These are phyloP conservation scores for Colletes gigas DNA, from an alignment of 1,140 invertebrate genomes.

Conservation along the genomic window DNA sequence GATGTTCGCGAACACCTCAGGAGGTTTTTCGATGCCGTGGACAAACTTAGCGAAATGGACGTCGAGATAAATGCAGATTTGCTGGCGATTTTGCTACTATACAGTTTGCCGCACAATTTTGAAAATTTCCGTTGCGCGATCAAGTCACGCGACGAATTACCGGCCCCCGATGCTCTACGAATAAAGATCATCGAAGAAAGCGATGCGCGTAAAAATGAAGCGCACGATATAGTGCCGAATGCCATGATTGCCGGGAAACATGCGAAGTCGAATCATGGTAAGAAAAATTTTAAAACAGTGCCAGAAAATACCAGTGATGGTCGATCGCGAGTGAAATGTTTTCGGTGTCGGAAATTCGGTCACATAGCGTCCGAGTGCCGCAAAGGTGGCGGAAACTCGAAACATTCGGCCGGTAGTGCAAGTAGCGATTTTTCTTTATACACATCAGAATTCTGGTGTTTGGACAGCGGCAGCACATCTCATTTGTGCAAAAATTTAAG, in stretches of 20 bases:
- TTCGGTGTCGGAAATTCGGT: constrained; percentile 8
- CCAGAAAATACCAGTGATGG: background rate
- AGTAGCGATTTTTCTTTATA: background rate
- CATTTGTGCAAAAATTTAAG: background rate
- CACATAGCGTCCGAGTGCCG: background rate
- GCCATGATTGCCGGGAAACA: background rate
- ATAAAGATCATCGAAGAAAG: constrained; percentile 15
- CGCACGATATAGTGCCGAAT: background rate
- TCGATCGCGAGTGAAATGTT: background rate
- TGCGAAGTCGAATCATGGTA: background rate
- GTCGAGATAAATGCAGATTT: constrained; percentile 1
- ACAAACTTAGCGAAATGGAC: constrained; percentile 12
- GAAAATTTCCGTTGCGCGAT: constrained; percentile 25
- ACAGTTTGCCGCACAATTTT: constrained; percentile 3
- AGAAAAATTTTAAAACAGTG: background rate
- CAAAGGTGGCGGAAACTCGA: background rate
- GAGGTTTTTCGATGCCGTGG: background rate
- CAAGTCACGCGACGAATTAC: constrained; percentile 12
- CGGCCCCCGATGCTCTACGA: background rate
- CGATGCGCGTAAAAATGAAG: background rate
- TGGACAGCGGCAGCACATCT: constrained; percentile 11
- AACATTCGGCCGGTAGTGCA: background rate
- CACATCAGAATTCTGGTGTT: background rate
- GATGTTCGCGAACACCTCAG: background rate
- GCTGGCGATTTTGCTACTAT: background rate